These are phyloP conservation scores for Entomobrya proxima DNA, from an alignment of 2,888 invertebrate genomes.

Conservation along the genomic window DNA sequence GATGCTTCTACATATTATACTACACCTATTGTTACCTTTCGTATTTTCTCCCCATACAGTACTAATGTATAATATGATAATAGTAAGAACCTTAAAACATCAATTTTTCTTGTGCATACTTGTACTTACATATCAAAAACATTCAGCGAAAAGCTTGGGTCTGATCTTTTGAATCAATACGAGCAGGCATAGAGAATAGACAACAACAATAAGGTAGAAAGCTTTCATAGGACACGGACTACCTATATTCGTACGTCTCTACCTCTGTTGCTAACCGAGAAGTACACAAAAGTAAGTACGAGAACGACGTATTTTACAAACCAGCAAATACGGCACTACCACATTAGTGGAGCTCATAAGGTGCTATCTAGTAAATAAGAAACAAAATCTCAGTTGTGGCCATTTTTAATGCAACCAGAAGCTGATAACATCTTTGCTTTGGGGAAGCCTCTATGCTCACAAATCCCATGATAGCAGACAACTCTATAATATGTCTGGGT, in stretches of 20 bases:
- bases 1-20: not conserved
- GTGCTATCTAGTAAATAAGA: too few species aligned
- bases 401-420: too few species aligned
- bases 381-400: too few species aligned
- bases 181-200: conserved; percentile 11
- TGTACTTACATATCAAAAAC: not conserved
- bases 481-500: too few species aligned
- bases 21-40: too few species aligned
- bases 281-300: not conserved
- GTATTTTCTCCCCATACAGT: not conserved
- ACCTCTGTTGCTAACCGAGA: conserved; percentile 22
- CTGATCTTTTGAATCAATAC: conserved; percentile 35
- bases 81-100: not conserved
- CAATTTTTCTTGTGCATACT: not conserved
- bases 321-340: too few species aligned
- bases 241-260: not conserved
- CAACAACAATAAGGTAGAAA: not conserved
- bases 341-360: too few species aligned
- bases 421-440: too few species aligned
- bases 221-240: not conserved
- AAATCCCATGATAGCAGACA: too few species aligned
- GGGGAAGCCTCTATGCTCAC: too few species aligned
- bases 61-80: not conserved
- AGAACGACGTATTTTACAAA: too few species aligned
- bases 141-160: conserved; percentile 4